Conservation (phyloP, 2,888 invertebrate genomes). For the Drosophila emarginata region DNA sequence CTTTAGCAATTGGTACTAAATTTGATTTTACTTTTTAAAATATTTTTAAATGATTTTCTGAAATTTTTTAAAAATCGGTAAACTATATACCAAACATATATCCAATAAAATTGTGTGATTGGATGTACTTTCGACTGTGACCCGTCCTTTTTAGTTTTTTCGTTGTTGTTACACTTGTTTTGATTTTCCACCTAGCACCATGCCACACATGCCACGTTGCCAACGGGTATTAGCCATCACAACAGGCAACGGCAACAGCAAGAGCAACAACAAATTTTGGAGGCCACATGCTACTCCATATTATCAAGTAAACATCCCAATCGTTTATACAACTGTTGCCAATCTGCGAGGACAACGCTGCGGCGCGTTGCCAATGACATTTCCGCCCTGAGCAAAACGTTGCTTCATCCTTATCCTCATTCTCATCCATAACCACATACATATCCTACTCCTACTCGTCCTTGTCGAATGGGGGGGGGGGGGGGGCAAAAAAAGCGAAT, state of each 20-base stretch:
- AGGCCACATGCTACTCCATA: constrained; percentile 24
- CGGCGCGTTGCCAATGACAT: constrained; percentile 63
- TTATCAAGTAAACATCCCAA: constrained; percentile 72
- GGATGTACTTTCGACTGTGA: neutral
- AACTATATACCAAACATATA: too few species aligned
- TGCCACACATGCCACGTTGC: constrained; percentile 4
- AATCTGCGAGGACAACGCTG: constrained; percentile 47
- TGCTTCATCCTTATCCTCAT: neutral
- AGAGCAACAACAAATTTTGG: neutral
- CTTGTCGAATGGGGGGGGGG: constrained; percentile 27
- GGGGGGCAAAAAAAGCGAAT: constrained; percentile 48
- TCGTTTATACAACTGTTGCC: constrained; percentile 75
- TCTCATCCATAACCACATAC: neutral
- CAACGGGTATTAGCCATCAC: neutral
- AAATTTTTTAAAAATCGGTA: too few species aligned
- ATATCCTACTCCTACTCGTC: neutral
- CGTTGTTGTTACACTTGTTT: constrained; percentile 31
- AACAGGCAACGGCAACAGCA: neutral
- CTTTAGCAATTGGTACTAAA: too few species aligned
- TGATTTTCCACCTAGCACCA: constrained; percentile 40
- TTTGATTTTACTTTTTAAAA: too few species aligned
- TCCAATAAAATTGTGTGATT: too few species aligned
- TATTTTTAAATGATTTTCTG: too few species aligned
- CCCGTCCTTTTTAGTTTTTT: neutral
- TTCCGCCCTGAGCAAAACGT: constrained; percentile 40